Percentiles rank a stretch among this genome's conserved stretches.
Evolutionary conservation across 2,113 vertebrate species (phyloP).

Genomic region (Isurus oxyrinchus): DNA sequence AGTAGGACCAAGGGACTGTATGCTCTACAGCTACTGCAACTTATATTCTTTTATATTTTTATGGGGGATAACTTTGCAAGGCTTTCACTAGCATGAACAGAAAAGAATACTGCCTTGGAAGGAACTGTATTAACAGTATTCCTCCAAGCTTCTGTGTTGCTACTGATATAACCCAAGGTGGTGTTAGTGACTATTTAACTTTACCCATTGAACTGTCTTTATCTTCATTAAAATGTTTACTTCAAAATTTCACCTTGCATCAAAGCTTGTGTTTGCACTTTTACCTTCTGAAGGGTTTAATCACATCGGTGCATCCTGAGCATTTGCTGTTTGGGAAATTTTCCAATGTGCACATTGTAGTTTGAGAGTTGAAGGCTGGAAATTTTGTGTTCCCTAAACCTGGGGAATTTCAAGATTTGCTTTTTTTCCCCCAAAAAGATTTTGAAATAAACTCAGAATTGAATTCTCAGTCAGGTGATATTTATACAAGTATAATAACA

Average conservation of each 20-base stretch:
- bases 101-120: too few species aligned
- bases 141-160: neutral
- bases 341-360: neutral
- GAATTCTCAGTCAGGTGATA: neutral
- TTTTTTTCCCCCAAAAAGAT: neutral
- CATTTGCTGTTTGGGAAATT: neutral
- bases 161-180: neutral
- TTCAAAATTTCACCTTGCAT: neutral
- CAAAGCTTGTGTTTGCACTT: neutral
- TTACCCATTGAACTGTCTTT: too few species aligned
- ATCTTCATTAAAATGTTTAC: neutral
- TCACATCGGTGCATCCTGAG: neutral
- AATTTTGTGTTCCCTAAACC: neutral
- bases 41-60: too few species aligned
- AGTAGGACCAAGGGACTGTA: too few species aligned
- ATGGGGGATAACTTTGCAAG: too few species aligned
- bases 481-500: neutral
- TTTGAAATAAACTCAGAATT: neutral
- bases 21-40: too few species aligned
- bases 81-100: too few species aligned
- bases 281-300: neutral
- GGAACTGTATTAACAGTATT: neutral
- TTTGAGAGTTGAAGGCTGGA: neutral
- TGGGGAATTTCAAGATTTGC: neutral
- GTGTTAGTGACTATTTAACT: neutral